Percentiles rank a stretch among this genome's conserved stretches.
Evolutionary conservation across 2,888 invertebrate genomes (phyloP).

Genomic region (Hydroisotoma schaefferi): DNA sequence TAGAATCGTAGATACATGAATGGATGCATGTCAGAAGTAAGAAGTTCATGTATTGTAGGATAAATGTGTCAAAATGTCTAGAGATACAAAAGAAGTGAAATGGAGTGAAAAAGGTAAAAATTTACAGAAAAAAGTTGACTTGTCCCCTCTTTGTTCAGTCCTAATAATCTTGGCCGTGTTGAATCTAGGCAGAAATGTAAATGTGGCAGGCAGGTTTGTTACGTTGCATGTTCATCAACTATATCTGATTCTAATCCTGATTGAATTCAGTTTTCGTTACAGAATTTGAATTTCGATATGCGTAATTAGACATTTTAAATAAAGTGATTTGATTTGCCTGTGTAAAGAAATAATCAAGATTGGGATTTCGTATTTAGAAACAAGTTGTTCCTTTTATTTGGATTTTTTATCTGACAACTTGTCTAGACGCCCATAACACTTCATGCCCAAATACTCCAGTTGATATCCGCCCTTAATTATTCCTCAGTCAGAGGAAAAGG

Average conservation of each 20-base stretch:
- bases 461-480: conserved; percentile 1
- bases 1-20: neutral
- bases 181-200: too few relatives aligned
- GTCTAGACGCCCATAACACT: conserved; percentile 17
- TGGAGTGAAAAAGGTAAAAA: neutral
- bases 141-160: neutral
- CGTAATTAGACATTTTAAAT: conserved; percentile 2
- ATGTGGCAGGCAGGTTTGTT: conserved; percentile 1
- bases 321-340: too few relatives aligned
- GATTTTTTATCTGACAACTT: conserved; percentile 13
- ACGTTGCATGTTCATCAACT: conserved; percentile 1
- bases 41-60: neutral
- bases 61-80: conserved; percentile 14
- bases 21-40: neutral
- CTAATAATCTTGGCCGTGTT: too few relatives aligned
- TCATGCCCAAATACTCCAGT: neutral
- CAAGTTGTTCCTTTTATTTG: too few relatives aligned
- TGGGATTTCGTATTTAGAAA: conserved; percentile 5
- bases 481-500: neutral
- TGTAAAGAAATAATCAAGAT: neutral
- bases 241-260: neutral
- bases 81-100: neutral
- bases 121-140: neutral
- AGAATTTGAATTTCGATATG: conserved; percentile 3
- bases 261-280: neutral